Conservation (phyloP, 2,797 vertebrate genomes). For the Pagetopsis macropterus region DNA sequence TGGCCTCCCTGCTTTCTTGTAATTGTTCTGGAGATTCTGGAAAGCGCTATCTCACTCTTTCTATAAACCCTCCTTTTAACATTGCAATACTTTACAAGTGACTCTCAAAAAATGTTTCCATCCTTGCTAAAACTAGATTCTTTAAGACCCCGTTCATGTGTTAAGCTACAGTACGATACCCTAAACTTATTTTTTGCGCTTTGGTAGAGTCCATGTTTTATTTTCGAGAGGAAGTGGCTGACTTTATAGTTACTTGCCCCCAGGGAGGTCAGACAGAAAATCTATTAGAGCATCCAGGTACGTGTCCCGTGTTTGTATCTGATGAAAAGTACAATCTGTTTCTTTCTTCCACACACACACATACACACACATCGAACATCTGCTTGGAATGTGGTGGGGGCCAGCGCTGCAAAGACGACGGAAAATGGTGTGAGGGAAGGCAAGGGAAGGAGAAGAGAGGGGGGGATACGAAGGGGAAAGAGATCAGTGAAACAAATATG, state of each 20-base stretch:
- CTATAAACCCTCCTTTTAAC: constrained; percentile 61
- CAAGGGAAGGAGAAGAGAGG: constrained; percentile 12
- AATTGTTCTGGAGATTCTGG: constrained; percentile 72
- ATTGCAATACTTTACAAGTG: constrained; percentile 43
- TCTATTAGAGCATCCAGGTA: constrained; percentile 28
- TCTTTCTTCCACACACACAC: constrained; percentile 20
- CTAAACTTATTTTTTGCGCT: neutral
- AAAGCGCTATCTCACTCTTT: constrained; percentile 78
- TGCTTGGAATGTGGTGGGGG: constrained; percentile 63
- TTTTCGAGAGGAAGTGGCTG: constrained; percentile 27
- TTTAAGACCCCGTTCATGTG: constrained; percentile 31
- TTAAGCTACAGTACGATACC: neutral
- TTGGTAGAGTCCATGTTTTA: constrained; percentile 34
- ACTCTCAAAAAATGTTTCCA: constrained; percentile 59
- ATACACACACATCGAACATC: constrained; percentile 51
- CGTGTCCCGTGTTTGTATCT: constrained; percentile 12
- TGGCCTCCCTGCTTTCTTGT: constrained; percentile 55
- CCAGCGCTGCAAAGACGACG: constrained; percentile 44
- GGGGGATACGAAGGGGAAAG: constrained; percentile 24
- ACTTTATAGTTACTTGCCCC: constrained; percentile 6
- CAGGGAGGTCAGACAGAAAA: constrained; percentile 46
- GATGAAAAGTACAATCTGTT: constrained; percentile 32
- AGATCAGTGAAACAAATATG: constrained; percentile 54
- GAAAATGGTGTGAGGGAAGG: constrained; percentile 61
- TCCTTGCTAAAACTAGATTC: constrained; percentile 22